A percentile compares a stretch with the other conserved stretches of the same genome.
These are phyloP conservation scores for Phlogophora meticulosa DNA, from an alignment of 2,888 invertebrate species.

Conservation along the genomic window DNA sequence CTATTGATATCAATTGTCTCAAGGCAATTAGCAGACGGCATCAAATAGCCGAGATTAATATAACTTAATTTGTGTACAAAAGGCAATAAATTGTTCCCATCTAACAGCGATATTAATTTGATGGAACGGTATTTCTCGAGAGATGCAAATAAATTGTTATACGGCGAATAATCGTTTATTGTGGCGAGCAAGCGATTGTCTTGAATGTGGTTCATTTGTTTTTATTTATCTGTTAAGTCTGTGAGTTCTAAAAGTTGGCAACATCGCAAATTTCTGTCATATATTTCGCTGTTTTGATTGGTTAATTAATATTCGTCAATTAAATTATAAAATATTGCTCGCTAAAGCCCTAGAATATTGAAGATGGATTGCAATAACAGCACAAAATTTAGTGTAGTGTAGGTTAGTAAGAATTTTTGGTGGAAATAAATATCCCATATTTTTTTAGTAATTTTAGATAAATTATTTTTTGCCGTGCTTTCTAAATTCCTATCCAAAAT, in stretches of 20 bases:
- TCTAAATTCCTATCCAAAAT: too few species aligned
- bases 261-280: too few species aligned
- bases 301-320: too few species aligned
- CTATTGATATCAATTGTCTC: conserved; percentile 59
- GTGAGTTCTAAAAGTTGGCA: neutral
- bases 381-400: too few species aligned
- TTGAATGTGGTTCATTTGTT: conserved; percentile 6
- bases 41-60: conserved; percentile 60
- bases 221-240: conserved; percentile 9
- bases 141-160: conserved; percentile 43
- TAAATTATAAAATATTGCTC: too few species aligned
- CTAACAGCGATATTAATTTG: conserved; percentile 47
- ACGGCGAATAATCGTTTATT: conserved; percentile 8
- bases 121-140: conserved; percentile 35
- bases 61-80: conserved; percentile 53
- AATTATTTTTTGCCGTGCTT: too few species aligned
- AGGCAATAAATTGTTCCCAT: conserved; percentile 54
- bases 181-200: conserved; percentile 3
- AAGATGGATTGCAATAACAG: too few species aligned
- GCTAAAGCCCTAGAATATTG: too few species aligned
- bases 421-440: too few species aligned
- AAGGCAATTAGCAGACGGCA: conserved; percentile 44
- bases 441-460: too few species aligned
- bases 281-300: neutral
- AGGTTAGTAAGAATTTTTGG: too few species aligned